Base-by-base conservation (phyloP, 2,888 invertebrate species). In the Trisateles emortualis region DNA sequence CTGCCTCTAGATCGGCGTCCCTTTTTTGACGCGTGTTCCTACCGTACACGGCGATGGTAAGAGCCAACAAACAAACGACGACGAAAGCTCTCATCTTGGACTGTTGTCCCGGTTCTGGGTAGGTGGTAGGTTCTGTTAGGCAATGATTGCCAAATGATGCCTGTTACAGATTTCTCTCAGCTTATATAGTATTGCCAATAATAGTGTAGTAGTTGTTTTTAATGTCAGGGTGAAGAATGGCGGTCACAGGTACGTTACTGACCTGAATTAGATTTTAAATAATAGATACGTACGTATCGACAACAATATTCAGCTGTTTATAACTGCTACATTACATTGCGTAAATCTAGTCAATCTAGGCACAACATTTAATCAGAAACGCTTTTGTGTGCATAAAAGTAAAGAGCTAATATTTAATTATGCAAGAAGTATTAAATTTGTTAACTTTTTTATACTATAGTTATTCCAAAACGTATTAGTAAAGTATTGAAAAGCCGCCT, bases 131-230 rank as follows among this genome's bases (percentile, higher is more conserved):
- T 78, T 76, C 77, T 83, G 76, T 86, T 87, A 72, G 67, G 85
- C 74, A 88, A 88, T 79, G 83, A 86, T 90, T 91, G 81, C 87
- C 74, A 87, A 92, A 90, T 92, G 92, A 90, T 92, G 65, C 86
- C 81, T 82, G 86, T 86, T 84, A 72, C 79, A 62, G 79, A 76
- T 88, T 88, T 88, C 83, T 81, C 77, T 81, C 68, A 78, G 83
- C 74, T 92, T 92, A 86, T 92, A 92, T 92, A 92, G 85, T 90
- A 87, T 91, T 90, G 86, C 81, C 82, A 90, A 91, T 87, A 88
- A 78, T 78, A 78, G 66, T 74, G 60, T 74, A 71, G 75, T 78
- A 64, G 69, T 78, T 66, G 72, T 39, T 84, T 87, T 87, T 88
- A 81, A 90, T 91, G 92, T 92, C 92, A 92, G 90, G 92, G 92